A percentile compares a stretch with the other conserved stretches of the same genome.
Conservation (phyloP, 2,888 invertebrate genomes). For the Andrena camellia region DNA sequence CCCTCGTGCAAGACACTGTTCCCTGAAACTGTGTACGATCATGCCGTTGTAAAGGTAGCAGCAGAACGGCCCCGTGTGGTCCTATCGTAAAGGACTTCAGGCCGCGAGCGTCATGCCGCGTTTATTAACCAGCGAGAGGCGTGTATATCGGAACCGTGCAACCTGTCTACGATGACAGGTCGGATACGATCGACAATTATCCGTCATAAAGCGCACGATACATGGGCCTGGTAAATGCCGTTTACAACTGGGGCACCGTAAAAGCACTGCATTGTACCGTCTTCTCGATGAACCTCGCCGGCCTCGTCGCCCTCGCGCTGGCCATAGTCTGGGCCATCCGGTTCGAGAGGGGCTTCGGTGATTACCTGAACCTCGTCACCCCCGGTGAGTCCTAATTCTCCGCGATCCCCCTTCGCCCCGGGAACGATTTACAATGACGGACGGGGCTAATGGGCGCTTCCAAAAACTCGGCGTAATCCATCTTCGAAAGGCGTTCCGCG, state of each 20-base stretch:
- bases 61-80: not conserved
- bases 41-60: not conserved
- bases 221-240: conserved; percentile 67
- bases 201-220: conserved; percentile 38
- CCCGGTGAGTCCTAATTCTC: conserved; percentile 51
- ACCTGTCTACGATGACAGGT: conserved; percentile 45
- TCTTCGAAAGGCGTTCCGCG: not conserved
- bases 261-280: conserved; percentile 61
- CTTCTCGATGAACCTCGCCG: conserved; percentile 62
- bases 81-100: conserved; percentile 6
- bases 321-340: conserved; percentile 59
- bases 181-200: conserved; percentile 20
- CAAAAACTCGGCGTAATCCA: not conserved
- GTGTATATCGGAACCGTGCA: not conserved
- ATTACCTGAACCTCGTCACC: conserved; percentile 62
- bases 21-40: not conserved
- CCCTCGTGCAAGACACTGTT: not conserved
- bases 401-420: not conserved
- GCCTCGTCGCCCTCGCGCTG: conserved; percentile 39
- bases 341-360: conserved; percentile 57
- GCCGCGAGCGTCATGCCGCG: not conserved
- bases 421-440: not conserved
- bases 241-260: conserved; percentile 64
- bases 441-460: not conserved
- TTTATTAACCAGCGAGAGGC: conserved; percentile 5